Conservation (phyloP, 2,797 vertebrate species). For the Coccyzus lansbergi region DNA sequence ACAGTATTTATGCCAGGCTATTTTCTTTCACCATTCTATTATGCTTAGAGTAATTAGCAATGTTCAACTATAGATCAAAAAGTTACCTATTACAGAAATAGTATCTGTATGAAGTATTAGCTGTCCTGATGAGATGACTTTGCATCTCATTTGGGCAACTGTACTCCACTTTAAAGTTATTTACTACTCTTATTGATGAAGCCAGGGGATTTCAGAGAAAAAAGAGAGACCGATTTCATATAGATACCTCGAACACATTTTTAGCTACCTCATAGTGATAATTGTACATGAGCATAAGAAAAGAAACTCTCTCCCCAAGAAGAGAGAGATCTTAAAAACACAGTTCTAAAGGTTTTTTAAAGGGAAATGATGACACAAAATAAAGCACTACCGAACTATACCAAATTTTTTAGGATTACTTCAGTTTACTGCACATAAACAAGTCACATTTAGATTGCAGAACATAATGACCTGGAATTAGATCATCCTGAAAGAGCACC, state of each 20-base stretch:
- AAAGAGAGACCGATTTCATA: background rate
- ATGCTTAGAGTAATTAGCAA: background rate
- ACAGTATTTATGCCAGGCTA: background rate
- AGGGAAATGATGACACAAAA: background rate
- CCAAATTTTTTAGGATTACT: background rate
- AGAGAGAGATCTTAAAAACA: background rate
- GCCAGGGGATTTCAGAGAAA: background rate
- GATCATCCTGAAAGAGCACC: background rate
- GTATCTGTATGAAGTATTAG: background rate
- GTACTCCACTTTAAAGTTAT: background rate
- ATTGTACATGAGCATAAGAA: background rate
- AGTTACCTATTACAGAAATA: background rate
- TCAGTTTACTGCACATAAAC: background rate
- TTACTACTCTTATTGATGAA: background rate
- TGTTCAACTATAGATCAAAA: background rate
- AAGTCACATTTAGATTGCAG: background rate
- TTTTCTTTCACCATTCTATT: background rate
- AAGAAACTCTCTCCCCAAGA: background rate
- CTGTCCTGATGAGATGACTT: background rate
- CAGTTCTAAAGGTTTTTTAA: background rate
- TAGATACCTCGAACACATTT: background rate
- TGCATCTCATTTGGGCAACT: background rate
- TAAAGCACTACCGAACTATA: background rate
- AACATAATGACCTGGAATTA: background rate
- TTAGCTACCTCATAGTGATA: background rate